A percentile compares a stretch with the other conserved stretches of the same genome.
Conservation (phyloP, 2,888 invertebrate species). For the Clunio marinus region DNA sequence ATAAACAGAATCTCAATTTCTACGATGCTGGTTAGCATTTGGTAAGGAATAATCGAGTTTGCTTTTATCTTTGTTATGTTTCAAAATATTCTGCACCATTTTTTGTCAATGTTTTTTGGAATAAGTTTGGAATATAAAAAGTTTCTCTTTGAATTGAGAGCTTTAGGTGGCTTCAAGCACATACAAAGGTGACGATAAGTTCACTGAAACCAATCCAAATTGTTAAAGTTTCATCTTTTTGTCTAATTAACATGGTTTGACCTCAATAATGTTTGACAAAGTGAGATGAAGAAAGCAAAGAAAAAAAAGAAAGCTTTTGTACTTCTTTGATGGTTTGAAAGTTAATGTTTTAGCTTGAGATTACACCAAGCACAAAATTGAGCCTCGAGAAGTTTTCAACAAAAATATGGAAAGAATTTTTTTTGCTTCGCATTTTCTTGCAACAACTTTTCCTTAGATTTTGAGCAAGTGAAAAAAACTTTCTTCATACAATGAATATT, state of each 20-base stretch:
- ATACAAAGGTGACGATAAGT: no score
- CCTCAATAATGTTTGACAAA: constrained; percentile 21
- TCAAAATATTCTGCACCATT: no score
- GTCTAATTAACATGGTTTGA: constrained; percentile 14
- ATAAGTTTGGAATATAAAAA: no score
- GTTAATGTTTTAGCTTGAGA: not conserved
- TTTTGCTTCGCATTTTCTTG: not conserved
- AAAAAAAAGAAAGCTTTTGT: not conserved
- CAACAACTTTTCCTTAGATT: not conserved
- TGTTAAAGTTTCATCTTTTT: constrained; percentile 3
- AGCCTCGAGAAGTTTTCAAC: constrained; percentile 16
- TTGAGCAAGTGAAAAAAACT: not conserved
- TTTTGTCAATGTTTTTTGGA: no score
- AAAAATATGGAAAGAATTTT: constrained; percentile 20
- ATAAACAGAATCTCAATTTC: no score
- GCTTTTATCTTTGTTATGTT: no score
- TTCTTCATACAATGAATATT: constrained; percentile 18
- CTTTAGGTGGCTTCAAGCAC: no score
- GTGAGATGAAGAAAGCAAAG: constrained; percentile 8
- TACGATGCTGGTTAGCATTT: no score
- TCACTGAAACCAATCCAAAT: not conserved
- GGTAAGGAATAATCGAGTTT: no score
- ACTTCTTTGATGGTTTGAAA: constrained; percentile 13
- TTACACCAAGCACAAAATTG: constrained; percentile 2
- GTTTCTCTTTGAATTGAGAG: no score